Evolutionary conservation across 1,140 invertebrate genomes (phyloP).

Genomic region (Habropoda laboriosa): DNA sequence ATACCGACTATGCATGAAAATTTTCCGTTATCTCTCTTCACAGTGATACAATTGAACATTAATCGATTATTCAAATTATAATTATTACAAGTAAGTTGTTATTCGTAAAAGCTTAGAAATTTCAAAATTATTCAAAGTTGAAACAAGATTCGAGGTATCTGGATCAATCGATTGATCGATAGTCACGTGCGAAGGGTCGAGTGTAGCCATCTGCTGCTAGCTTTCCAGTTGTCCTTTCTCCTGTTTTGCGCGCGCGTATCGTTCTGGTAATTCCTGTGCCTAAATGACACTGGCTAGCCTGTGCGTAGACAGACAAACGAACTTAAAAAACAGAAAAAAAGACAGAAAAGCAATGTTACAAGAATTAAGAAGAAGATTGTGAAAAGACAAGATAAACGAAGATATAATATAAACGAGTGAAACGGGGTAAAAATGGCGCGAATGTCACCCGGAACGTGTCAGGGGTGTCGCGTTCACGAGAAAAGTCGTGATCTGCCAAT

Average conservation of each 20-base stretch:
- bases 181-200: slow-evolving; percentile 2
- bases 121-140: too few relatives aligned
- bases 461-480: not conserved
- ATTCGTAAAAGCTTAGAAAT: too few relatives aligned
- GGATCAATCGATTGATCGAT: too few relatives aligned
- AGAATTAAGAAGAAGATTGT: too few relatives aligned
- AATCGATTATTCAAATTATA: too few relatives aligned
- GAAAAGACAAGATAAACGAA: not conserved
- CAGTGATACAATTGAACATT: too few relatives aligned
- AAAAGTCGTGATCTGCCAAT: slow-evolving; percentile 49
- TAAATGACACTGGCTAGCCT: slow-evolving; percentile 49
- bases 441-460: not conserved
- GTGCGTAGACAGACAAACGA: slow-evolving; percentile 1
- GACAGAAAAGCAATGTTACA: not conserved
- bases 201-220: not conserved
- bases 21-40: too few relatives aligned
- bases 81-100: too few relatives aligned
- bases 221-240: not conserved
- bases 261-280: slow-evolving; percentile 57
- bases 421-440: not conserved
- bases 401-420: not conserved
- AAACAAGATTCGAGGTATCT: too few relatives aligned
- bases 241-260: slow-evolving; percentile 8
- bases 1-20: too few relatives aligned
- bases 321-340: not conserved